phyloP scores from a whole-genome alignment of 35 echinoderm and acorn worm species.

The Anneissia japonica region DNA sequence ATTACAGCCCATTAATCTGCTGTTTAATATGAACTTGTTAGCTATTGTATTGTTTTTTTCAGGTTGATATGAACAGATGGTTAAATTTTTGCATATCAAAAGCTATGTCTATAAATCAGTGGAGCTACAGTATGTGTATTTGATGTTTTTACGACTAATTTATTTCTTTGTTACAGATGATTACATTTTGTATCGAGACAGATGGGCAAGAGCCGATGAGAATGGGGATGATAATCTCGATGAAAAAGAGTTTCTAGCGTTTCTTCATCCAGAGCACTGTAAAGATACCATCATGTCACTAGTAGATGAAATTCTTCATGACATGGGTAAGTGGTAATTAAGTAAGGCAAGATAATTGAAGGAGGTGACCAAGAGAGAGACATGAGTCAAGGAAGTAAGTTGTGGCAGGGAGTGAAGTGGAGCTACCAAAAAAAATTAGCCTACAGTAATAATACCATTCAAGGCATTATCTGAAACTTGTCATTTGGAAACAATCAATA shows the following conservation, averaged over 20 bases:
- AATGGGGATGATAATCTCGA: conserved; percentile 60
- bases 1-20: too few species aligned
- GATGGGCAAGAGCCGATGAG: conserved; percentile 86
- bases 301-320: conserved; percentile 85
- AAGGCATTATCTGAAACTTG: neutral
- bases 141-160: too few species aligned
- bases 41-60: too few species aligned
- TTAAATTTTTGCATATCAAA: too few species aligned
- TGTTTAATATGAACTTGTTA: too few species aligned
- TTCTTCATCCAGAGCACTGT: conserved; percentile 90
- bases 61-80: too few species aligned
- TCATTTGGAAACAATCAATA: neutral
- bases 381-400: neutral
- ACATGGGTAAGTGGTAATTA: conserved; percentile 55
- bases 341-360: neutral
- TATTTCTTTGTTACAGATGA: conserved; percentile 47
- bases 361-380: neutral
- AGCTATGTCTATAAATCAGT: too few species aligned
- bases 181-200: conserved; percentile 76
- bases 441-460: neutral
- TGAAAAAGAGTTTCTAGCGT: conserved; percentile 71
- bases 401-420: neutral
- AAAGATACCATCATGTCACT: conserved; percentile 75
- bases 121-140: too few species aligned
- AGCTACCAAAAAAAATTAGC: neutral